phyloP scores from a whole-genome alignment of 53 echinoderm and acorn worm species.

The Henricia sp. region DNA sequence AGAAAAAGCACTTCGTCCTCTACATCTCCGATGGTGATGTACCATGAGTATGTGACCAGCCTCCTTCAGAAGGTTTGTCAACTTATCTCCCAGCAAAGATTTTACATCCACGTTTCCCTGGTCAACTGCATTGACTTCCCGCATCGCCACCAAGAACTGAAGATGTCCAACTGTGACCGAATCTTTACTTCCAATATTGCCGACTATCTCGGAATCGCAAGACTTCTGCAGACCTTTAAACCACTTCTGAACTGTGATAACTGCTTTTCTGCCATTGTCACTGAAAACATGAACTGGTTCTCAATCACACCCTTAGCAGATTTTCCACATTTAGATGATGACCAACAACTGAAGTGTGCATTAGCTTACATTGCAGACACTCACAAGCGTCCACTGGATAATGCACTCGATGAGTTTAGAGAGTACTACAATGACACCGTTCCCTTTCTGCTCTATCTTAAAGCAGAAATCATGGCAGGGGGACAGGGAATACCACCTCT shows the following conservation, averaged over 20 bases:
- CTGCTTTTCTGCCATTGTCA: constrained; percentile 23
- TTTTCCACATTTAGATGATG: background rate
- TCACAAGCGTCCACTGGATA: background rate
- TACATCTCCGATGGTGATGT: constrained; percentile 20
- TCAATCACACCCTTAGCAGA: background rate
- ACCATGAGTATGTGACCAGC: constrained; percentile 31
- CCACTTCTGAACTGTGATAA: constrained; percentile 39
- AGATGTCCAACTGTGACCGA: constrained; percentile 37
- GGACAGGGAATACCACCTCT: background rate
- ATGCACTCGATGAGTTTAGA: background rate
- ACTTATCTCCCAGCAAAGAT: constrained; percentile 10
- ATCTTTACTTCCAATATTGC: constrained; percentile 43
- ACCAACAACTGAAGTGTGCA: constrained; percentile 2
- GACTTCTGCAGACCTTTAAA: constrained; percentile 24
- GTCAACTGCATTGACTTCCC: constrained; percentile 13
- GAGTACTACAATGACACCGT: constrained; percentile 40
- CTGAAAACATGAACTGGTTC: constrained; percentile 4
- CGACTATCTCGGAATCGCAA: constrained; percentile 21
- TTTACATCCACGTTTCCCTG: constrained; percentile 7
- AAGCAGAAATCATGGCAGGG: constrained; percentile 28
- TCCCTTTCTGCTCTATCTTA: constrained; percentile 36
- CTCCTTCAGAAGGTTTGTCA: background rate
- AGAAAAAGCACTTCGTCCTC: background rate
- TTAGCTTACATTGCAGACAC: background rate
- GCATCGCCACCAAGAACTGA: background rate